Base-by-base conservation (phyloP, 2,888 invertebrate genomes). In the Polyploca ridens region DNA sequence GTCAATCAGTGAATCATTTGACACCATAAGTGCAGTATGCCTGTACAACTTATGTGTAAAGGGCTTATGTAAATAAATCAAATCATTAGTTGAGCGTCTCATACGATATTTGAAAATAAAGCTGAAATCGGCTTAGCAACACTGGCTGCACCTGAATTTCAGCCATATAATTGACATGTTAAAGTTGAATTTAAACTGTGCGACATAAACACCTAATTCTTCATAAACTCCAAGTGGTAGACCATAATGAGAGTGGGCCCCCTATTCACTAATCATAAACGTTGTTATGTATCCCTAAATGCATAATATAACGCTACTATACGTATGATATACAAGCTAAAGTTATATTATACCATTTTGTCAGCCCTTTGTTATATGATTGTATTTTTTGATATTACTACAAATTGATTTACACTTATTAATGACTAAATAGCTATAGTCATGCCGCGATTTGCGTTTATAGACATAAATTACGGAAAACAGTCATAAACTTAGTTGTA, bases 271-370 rank as follows among this genome's bases (percentile, higher is more conserved):
- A 85, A 82, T 81, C 84, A 85, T 87, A 87, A 86, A 83, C 82
- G 85, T 85, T 87, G 83, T 85, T 85, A 88, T 86, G 86, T 89
- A 90, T 86, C 79, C 75, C 91, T 93, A 90, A 90, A 90, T 89
- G 90, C 89, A 89, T 90, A 91, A 82, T 82, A 83, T 90, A 91
- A 90, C 89, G 83, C 90, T 84, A 83, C 87, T 86, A 90, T 86
- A 87, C 84, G 89, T 90, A 88, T 87, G 85, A 85, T 85, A 89
- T 86, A 89, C 84, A 88, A 84, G 83, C 85, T 90, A 88, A 76
- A 86, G 86, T 88, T 88, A 90, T 89, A 90, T 90, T 91, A 92
- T 88, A 91, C 87, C 85, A 85, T 80, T 80, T 87, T 88, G 89
- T 82, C 90, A 90, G 88, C 89, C 90, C 81, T 79, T 73, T 74